Base-by-base conservation (phyloP, 2,797 vertebrate genomes). In the Acipenser transmontanus region DNA sequence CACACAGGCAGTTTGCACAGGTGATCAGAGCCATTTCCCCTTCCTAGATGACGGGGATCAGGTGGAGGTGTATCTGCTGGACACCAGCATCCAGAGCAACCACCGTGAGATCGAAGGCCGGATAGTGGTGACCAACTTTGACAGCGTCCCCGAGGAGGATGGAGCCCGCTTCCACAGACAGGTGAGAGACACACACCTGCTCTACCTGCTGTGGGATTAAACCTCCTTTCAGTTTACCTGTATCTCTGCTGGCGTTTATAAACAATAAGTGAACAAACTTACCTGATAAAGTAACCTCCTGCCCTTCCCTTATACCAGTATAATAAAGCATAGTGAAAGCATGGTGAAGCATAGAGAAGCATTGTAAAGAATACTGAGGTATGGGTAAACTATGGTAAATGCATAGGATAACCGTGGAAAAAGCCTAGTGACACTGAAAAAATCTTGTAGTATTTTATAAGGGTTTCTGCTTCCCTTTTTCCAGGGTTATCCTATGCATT, bases 61-160 rank as follows among this genome's bases (percentile, higher is more conserved):
- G 71, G 91, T 87, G 0, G 84, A 89, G 68, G 87, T 96, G 50
- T 96, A 88, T 70, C 84, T 97, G 59, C 85, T 96, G 80, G 95
- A 98, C 68, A 93, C 91, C 65, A 86, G 90, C 0, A 78, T 98
- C 69, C 92, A 91, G 80, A 88, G 80, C 50, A 86, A 74, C 68
- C 95, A 97, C 70, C 74, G 93, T 63, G 95, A 98, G 82, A 80
- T 95, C 0, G 74, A 92, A 70, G 92, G 89, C 57, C 91, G 83
- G 63, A 85, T 94, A 59, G 72, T 82, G 12, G 78, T 92, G 76
- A 93, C 91, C 0, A 88, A 93, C 75, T 94, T 96, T 0, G 87
- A 84, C 77, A 90, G 74, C 0, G 67, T 93, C 62, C 94, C 93
- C 0, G 91, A 94, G 56, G 95, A 96, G 71, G 92, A 95, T 0